Base-by-base conservation (phyloP, 2,797 vertebrate genomes). In the Esox lucius region DNA sequence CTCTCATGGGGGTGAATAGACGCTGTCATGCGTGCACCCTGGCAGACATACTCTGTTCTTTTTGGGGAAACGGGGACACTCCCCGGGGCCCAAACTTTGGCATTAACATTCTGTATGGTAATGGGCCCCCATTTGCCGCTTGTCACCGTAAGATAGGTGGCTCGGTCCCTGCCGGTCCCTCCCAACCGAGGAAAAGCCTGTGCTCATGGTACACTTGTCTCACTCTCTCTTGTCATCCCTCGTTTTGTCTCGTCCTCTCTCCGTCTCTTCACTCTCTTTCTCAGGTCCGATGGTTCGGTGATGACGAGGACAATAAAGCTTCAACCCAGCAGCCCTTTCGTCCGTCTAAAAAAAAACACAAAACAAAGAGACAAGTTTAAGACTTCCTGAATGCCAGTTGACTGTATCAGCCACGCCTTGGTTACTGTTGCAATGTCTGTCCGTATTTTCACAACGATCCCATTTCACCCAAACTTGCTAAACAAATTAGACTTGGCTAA, bases 131-230 rank as follows among this genome's bases (percentile, higher is more conserved):
- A 93, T 93, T 92, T 91, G 89, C 88, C 49, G 80, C 86, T 92
- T 91, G 92, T 93, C 92, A 91, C 86, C 81, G 74, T 77, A 89
- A 92, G 91, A 93, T 90, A 87, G 90, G 91, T 91, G 85, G 85
- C 82, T 87, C 31, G 70, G 76, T 85, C 85, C 84, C 82, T 81
- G 74, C 82, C 88, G 80, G 85, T 86, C 84, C 84, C 88, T 87
- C 85, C 89, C 87, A 90, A 88, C 90, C 85, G 87, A 86, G 87
- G 87, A 75, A 26, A 56, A 75, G 84, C 77, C 1, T 5, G 28
- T 71, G 80, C 82, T 83, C 85, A 87, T 2, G 85, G 82, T 84
- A 87, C 86, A 87, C 84, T 87, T 91, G 87, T 83, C 87, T 90
- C 88, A 84, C 59, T 31, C 24, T 65, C 24, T 65, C 61, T 66